phyloP scores from a whole-genome alignment of 2,888 invertebrate species.

The Euzetes globulus region DNA sequence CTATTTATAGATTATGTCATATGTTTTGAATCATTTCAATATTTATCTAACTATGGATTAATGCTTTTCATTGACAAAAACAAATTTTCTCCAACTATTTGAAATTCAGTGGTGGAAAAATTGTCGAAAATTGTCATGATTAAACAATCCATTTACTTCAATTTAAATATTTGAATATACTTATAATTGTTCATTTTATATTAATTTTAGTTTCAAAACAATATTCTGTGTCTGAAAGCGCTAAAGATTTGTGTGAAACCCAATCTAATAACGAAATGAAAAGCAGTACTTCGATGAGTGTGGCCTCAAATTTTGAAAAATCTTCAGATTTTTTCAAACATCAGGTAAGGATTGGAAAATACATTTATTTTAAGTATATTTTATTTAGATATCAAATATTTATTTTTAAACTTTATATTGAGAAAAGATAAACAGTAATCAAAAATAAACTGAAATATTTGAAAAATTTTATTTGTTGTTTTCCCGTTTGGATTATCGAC shows the following conservation, averaged over 20 bases:
- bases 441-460: too few species aligned
- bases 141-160: too few species aligned
- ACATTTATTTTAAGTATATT: too few species aligned
- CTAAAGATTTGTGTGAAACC: not conserved
- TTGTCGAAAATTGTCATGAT: too few species aligned
- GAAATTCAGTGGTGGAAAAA: too few species aligned
- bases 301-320: conserved; percentile 15
- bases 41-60: not conserved
- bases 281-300: not conserved
- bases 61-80: not conserved
- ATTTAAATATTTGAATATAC: too few species aligned
- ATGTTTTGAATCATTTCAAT: conserved; percentile 5
- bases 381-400: too few species aligned
- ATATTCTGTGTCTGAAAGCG: not conserved
- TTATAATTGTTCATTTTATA: not conserved
- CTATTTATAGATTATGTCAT: not conserved
- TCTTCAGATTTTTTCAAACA: conserved; percentile 1
- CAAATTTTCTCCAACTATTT: not conserved
- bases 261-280: not conserved
- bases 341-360: not conserved
- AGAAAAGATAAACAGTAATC: too few species aligned
- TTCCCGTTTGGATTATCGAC: too few species aligned
- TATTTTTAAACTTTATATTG: too few species aligned
- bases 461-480: too few species aligned
- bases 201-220: not conserved